phyloP scores from a whole-genome alignment of 2,113 vertebrate genomes.

The Odocoileus hemionus region DNA sequence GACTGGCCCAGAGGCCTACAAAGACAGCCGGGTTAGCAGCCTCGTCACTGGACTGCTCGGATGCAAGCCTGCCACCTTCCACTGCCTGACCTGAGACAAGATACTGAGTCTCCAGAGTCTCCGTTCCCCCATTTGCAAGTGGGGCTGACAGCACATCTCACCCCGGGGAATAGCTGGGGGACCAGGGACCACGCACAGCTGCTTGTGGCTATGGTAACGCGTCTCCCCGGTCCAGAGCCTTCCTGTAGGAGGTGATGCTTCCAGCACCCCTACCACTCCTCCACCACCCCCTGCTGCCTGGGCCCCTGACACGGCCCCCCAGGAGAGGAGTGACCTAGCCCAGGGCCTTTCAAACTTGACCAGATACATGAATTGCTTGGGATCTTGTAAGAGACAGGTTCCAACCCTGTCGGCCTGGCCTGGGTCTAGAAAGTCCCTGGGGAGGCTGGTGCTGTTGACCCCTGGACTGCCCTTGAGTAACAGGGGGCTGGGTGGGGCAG shows the following conservation, averaged over 20 bases:
- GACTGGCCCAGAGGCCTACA: rapidly evolving
- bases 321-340: background rate
- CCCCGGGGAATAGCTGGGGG: background rate
- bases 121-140: background rate
- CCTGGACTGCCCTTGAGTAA: background rate
- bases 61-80: background rate
- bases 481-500: background rate
- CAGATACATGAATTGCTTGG: background rate
- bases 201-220: background rate
- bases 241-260: background rate
- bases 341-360: background rate
- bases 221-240: background rate
- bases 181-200: background rate
- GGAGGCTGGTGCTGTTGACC: background rate
- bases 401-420: background rate
- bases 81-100: background rate
- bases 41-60: background rate
- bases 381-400: background rate
- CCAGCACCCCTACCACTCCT: background rate
- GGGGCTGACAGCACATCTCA: background rate
- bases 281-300: background rate
- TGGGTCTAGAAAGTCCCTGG: background rate
- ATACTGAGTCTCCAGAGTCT: background rate
- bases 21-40: background rate
- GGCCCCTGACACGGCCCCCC: background rate